phyloP scores from a whole-genome alignment of 2,113 vertebrate species.

The Suncus etruscus region DNA sequence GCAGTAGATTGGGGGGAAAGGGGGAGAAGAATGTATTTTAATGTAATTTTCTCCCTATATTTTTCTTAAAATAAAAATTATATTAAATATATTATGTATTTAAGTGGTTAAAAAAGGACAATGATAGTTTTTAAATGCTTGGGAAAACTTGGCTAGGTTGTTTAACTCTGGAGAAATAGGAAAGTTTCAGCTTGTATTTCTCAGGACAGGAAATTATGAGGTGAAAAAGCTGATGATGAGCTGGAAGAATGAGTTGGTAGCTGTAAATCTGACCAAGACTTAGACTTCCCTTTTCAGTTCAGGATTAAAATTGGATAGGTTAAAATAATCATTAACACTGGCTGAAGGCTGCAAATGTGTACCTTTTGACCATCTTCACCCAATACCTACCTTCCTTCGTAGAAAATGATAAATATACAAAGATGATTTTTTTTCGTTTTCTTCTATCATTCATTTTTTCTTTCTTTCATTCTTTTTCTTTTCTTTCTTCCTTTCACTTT shows the following conservation, averaged over 20 bases:
- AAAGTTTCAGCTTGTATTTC: not conserved
- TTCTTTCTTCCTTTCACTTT: not conserved
- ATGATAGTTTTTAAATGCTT: not conserved
- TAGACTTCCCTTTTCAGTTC: not conserved
- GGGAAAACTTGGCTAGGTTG: not conserved
- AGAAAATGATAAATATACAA: not conserved
- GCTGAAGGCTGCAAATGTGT: not conserved
- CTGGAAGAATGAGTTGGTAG: not conserved
- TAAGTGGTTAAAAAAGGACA: not conserved
- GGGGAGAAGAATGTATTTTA: not conserved
- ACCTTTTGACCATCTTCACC: too few species aligned
- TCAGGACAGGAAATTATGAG: not conserved
- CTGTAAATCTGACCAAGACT: not conserved
- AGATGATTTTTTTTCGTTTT: fast-evolving
- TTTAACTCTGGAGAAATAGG: not conserved
- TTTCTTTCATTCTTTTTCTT: not conserved
- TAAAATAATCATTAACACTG: not conserved
- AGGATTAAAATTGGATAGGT: not conserved
- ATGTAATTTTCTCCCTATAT: not conserved
- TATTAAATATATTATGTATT: not conserved
- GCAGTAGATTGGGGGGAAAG: not conserved
- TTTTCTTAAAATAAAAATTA: not conserved
- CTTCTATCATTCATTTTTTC: not conserved
- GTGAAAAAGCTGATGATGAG: not conserved
- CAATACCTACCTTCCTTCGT: too few species aligned